phyloP scores from a whole-genome alignment of 1,140 invertebrate species.

The Zaprionus kolodkinae region DNA sequence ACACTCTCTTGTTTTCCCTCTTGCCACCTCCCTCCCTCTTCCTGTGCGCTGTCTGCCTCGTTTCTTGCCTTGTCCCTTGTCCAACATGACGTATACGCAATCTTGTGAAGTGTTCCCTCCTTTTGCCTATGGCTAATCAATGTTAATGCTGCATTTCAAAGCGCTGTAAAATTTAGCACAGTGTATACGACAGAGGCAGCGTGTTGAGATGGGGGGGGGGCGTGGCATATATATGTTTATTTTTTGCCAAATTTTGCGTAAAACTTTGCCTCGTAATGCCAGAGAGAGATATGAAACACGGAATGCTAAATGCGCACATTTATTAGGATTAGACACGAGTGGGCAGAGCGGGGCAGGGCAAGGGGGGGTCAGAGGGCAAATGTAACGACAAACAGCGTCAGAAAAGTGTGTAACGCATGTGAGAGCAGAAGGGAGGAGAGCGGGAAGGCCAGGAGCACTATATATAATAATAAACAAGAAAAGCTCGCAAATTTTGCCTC shows the following conservation, averaged over 20 bases:
- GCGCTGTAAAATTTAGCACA: slow-evolving; percentile 10
- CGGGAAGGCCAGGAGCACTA: slow-evolving; percentile 4
- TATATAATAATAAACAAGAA: slow-evolving; percentile 34
- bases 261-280: slow-evolving; percentile 18
- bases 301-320: slow-evolving; percentile 51
- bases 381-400: slow-evolving; percentile 8
- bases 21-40: neutral
- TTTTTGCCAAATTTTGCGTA: slow-evolving; percentile 15
- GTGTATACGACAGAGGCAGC: neutral
- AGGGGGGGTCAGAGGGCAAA: neutral
- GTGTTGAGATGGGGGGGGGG: neutral
- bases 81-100: slow-evolving; percentile 71
- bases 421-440: neutral
- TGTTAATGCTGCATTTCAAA: slow-evolving; percentile 52
- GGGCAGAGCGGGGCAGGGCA: neutral
- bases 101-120: slow-evolving; percentile 50
- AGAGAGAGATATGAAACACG: slow-evolving; percentile 50
- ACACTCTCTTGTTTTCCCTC: no score
- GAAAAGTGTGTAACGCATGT: slow-evolving; percentile 22
- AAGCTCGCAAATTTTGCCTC: slow-evolving; percentile 33
- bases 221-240: slow-evolving; percentile 1
- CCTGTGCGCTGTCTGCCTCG: neutral
- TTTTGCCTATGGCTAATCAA: slow-evolving; percentile 69
- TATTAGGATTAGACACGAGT: slow-evolving; percentile 36
- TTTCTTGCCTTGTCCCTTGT: slow-evolving; percentile 3